phyloP scores from a whole-genome alignment of 2,797 vertebrate genomes.

The Artibeus lituratus region DNA sequence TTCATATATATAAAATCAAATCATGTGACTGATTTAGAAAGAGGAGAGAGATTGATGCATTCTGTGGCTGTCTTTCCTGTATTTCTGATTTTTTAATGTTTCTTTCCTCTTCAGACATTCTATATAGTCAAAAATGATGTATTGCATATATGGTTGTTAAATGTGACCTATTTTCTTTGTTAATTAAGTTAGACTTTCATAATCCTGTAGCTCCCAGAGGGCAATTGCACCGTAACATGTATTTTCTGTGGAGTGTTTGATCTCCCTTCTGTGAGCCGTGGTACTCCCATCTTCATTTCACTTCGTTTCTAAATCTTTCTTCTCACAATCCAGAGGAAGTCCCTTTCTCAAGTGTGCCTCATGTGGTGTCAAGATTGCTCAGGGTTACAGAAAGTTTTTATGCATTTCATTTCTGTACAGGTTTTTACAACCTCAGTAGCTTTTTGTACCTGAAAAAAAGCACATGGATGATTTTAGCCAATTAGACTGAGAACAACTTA shows the following conservation, averaged over 20 bases:
- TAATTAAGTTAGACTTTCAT: constrained; percentile 69
- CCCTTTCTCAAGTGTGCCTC: not conserved
- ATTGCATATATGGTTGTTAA: constrained; percentile 27
- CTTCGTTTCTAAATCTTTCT: constrained; percentile 52
- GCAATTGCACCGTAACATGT: constrained; percentile 38
- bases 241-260: constrained; percentile 66
- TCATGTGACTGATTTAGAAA: constrained; percentile 7
- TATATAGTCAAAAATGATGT: constrained; percentile 18
- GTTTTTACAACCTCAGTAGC: constrained; percentile 9
- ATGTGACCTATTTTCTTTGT: constrained; percentile 59
- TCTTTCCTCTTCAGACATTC: constrained; percentile 55
- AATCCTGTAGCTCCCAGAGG: constrained; percentile 58
- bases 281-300: constrained; percentile 34
- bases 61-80: constrained; percentile 32
- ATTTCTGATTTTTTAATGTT: constrained; percentile 50
- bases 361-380: not conserved
- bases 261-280: constrained; percentile 51
- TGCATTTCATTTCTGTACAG: constrained; percentile 38
- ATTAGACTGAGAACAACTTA: not conserved
- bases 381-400: not conserved
- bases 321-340: constrained; percentile 5
- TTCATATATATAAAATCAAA: not conserved
- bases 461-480: not conserved
- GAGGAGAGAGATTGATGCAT: constrained; percentile 1
- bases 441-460: not conserved